Evolutionary conservation across 2,797 vertebrate species (phyloP), one percentile per base, ranked within the genome.

Genomic region (Alauda arvensis): DNA sequence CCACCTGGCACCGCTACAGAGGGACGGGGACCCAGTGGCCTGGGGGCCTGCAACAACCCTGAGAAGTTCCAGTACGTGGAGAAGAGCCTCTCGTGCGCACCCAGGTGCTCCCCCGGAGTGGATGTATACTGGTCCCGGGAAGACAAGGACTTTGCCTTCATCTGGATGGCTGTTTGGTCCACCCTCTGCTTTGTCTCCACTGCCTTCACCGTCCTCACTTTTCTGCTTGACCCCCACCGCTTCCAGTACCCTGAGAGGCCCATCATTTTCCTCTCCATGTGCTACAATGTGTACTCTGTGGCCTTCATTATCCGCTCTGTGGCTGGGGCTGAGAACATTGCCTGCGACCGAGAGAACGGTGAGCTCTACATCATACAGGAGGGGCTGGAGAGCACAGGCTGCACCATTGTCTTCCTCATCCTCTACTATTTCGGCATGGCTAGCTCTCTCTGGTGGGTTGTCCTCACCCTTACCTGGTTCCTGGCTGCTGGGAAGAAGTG

Each of bases 401-500:
- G 99, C 97, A 99, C 99, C 66, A 98, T 99, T 6, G 99, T 99
- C 96, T 99, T 99, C 96, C 98, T 99, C 90, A 97, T 99, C 92
- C 98, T 99, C 75, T 99, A 99, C 96, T 99, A 99, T 96, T 99
- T 99, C 0, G 99, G 99, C 81, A 99, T 99, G 99, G 99, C 99
- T 82, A 99, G 98, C 40, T 99, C 99, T 0, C 98, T 99, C 77
- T 99, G 99, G 99, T 99, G 99, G 99, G 99, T 99, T 24, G 96
- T 99, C 77, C 98, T 99, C 79, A 99, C 99, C 1, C 97, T 99
- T 94, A 99, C 99, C 69, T 99, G 99, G 99, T 99, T 99, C 95
- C 96, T 99, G 93, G 99, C 99, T 0, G 99, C 99, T 0, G 98
- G 99, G 42, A 99, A 99, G 96, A 99, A 99, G 85, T 99, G 99